Evolutionary conservation across 2,888 invertebrate genomes (phyloP), one percentile per base, ranked within the genome.

Genomic region (Furcula furcula): DNA sequence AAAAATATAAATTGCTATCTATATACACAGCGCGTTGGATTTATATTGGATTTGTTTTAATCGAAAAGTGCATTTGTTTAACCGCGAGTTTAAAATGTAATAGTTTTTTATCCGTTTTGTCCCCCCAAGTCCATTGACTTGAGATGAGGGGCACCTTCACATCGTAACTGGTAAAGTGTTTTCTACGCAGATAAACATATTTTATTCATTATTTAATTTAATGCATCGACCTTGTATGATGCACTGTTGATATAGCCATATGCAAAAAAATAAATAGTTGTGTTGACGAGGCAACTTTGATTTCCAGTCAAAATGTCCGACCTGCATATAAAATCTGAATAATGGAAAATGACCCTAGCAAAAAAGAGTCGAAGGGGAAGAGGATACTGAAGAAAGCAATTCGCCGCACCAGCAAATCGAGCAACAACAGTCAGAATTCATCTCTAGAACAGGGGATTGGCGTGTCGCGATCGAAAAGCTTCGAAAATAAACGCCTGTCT

Each of bases 331-430:
- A 61, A 76, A 66, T 49, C 52, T 61, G 56, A 73, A 87, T 81
- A 73, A 87, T 87, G 87, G 87, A 87, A 78, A 81, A 86, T 86
- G 86, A 87, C 71, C 82, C 85, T 55, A 83, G 72, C 53, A 85
- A 87, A 66, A 87, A 86, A 56, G 86, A 85, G 54, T 85, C 84
- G 20, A 86, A 83, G 63, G 86, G 85, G 50, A 88, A 86, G 69
- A 76, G 85, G 62, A 67, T 86, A 56, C 67, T 84, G 28, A 87
- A 86, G 60, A 87, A 83, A 66, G 82, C 78, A 38, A 58, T 80
- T 48, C 73, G 87, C 28, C 77, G 86, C 18, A 80, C 64, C 45
- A 86, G 85, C 53, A 85, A 85, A 57, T 71, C 80, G 13, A 73
- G 52, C 39, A 83, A 70, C 54, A 71, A 56, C 47, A 76, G 76